Evolutionary conservation across 2,113 vertebrate genomes (phyloP), one percentile per base, ranked within the genome.

Genomic region (Chloropsis hardwickii): DNA sequence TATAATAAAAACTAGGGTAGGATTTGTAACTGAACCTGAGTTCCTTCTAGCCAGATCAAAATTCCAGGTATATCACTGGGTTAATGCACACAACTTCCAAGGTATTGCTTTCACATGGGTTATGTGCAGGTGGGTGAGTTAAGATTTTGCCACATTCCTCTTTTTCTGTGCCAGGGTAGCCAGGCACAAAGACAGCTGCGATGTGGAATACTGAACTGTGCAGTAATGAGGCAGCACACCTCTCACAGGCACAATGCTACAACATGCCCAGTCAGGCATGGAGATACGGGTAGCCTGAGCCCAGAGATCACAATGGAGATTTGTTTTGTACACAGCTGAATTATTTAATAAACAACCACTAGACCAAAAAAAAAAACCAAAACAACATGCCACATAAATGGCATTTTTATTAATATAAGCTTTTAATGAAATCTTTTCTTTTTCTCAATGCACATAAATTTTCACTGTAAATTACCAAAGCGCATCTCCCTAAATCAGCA

Each of bases 391-490:
- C 58, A 74, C 31, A 88, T 57, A 93, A 95, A 86, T 71, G 42
- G 23, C 22, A 48, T 79, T 93, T 92, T 88, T 95, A 94, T 83
- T 94, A 90, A 69, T 77, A 90, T 56, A 66, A 58, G 14, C 39
- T 90, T 89, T 81, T 61, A 92, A 27, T 53, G 22, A 89, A 81
- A 65, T 42, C 24, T 88, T 92, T 92, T 85, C 10, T 77, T 96
- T 91, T 86, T 79, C 33, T 44, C 66, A 94, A 31, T 1, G 3
- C 81, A 60, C 54, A 80, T 92, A 87, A 88, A 91, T 93, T 95
- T 93, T 91, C 66, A 67, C 67, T 78, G 73, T 74, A 93, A 96
- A 90, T 77, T 72, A 96, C 81, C 62, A 73, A 76, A 95, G 64
- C 3, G 0, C 28, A 22, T 78, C 50, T 95, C 56, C 76, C 45